phyloP scores from a whole-genome alignment of 2,888 invertebrate genomes.

The Meiosimyza platycephala region DNA sequence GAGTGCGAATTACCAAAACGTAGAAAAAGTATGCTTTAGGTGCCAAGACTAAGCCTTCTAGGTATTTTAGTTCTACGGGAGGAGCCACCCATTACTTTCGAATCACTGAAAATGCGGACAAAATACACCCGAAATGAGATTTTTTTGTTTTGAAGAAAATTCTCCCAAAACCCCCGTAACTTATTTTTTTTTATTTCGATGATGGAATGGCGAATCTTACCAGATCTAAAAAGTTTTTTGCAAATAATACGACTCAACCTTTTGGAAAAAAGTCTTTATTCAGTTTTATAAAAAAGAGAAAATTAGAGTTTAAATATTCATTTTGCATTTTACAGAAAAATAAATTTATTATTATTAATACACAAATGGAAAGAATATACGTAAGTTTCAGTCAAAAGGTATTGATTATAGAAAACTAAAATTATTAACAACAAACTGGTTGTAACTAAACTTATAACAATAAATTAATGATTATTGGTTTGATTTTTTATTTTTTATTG shows the following conservation, averaged over 20 bases:
- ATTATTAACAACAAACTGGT: slow-evolving; percentile 9
- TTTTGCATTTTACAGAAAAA: slow-evolving; percentile 35
- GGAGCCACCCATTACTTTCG: too few relatives aligned
- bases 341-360: slow-evolving; percentile 44
- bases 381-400: slow-evolving; percentile 39
- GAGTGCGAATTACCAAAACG: too few relatives aligned
- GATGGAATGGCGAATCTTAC: too few relatives aligned
- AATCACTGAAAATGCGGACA: too few relatives aligned
- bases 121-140: too few relatives aligned
- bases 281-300: slow-evolving; percentile 24
- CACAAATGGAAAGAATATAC: slow-evolving; percentile 44
- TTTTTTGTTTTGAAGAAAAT: too few relatives aligned
- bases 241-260: neutral
- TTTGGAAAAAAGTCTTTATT: slow-evolving; percentile 29
- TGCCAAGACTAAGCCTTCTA: too few relatives aligned
- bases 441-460: slow-evolving; percentile 4
- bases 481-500: slow-evolving; percentile 5
- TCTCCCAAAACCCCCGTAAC: too few relatives aligned
- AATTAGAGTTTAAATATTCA: slow-evolving; percentile 27
- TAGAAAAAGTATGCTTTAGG: too few relatives aligned
- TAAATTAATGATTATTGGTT: slow-evolving; percentile 6
- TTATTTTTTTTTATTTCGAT: too few relatives aligned
- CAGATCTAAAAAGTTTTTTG: too few relatives aligned
- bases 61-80: too few relatives aligned
- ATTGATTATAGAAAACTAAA: slow-evolving; percentile 42